Evolutionary conservation across 2,113 vertebrate genomes (phyloP), one percentile per base, ranked within the genome.

Genomic region (Labeo rohita): DNA sequence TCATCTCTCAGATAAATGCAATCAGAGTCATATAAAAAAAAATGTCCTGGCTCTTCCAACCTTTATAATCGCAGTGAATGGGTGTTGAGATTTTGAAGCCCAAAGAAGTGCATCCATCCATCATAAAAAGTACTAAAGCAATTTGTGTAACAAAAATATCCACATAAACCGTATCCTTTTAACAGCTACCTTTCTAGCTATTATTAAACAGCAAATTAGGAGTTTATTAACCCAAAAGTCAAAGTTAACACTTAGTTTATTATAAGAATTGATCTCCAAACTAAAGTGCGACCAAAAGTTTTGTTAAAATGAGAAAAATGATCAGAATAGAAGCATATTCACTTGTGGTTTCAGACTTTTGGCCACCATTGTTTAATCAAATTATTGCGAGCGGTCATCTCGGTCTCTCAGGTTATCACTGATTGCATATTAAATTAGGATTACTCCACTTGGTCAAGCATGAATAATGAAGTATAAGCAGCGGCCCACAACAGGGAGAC

Each of bases 371-470:
- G 56, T 63, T 66, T 81, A 84, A 82, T 89, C 56, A 83, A 84
- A 87, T 89, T 28, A 56, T 10, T 45, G 36, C 28, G 13, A 11
- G n/a, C 1, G 12, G 15, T 66, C 50, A 79, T 61, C 49, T 28
- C 70, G 36, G 49, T n/a, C 43, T 11, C 21, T 83, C 61, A 61
- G 80, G 49, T 86, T 75, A 68, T 75, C 74, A 79, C 8, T 68
- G 43, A 84, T 73, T 83, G 74, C 15, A 73, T 86, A 85, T 84
- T 85, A 65, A 86, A 87, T 89, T 79, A 4, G n/a, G 52, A 73
- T 85, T 86, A 68, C 74, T 87, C 52, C 80, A 84, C 70, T 81
- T 87, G 84, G 66, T 86, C 75, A 83, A 81, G 68, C 70, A 21
- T 86, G 72, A 89, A 84, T 77, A 75, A 75, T 85, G 16, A 86